Conservation (phyloP, 2,113 vertebrate species). For the Arizona elegans region DNA sequence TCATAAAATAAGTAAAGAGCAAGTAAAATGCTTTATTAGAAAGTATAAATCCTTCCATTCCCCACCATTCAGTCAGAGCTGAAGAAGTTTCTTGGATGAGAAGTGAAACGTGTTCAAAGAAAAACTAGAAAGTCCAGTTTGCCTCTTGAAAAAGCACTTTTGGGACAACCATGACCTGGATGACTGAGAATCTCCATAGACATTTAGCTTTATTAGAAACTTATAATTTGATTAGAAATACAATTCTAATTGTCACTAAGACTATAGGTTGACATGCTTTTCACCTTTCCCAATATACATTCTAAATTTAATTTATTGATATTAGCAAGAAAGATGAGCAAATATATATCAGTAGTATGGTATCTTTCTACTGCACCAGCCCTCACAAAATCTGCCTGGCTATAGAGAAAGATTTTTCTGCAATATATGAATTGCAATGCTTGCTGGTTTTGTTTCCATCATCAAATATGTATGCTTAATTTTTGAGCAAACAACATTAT, state of each 20-base stretch:
- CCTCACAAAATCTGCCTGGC: rapidly evolving
- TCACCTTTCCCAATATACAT: not conserved
- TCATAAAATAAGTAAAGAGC: conserved; percentile 17
- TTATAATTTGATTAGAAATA: not conserved
- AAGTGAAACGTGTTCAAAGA: too few species aligned
- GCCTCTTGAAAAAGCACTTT: too few species aligned
- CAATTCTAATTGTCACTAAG: not conserved
- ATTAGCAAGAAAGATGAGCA: not conserved
- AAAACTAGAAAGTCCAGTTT: too few species aligned
- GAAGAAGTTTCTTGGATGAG: too few species aligned
- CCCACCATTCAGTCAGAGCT: too few species aligned
- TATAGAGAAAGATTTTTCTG: not conserved
- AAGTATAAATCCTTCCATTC: too few species aligned
- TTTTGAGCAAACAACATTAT: not conserved
- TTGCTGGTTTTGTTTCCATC: not conserved
- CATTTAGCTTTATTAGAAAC: not conserved
- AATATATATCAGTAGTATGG: conserved; percentile 24
- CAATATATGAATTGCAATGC: conserved; percentile 8
- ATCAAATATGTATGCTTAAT: not conserved
- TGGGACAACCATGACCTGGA: too few species aligned
- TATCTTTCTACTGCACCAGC: rapidly evolving
- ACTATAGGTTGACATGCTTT: not conserved
- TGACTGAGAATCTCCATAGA: too few species aligned
- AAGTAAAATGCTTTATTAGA: conserved; percentile 23
- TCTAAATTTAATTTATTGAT: conserved; percentile 33